Evolutionary conservation across 2,113 vertebrate species (phyloP).

Genomic region (Sigmodon hispidus): DNA sequence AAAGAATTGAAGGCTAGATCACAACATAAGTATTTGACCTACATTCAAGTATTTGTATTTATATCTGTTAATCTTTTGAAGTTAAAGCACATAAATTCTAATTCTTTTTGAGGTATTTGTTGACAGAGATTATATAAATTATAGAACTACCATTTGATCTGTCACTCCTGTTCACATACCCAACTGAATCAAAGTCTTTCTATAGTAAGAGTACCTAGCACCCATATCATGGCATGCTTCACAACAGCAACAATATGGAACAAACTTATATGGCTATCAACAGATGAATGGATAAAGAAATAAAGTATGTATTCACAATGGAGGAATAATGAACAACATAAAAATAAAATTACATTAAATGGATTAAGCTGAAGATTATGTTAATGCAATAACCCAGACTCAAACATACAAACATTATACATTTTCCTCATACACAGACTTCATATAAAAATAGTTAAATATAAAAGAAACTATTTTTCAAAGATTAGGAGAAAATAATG

Average conservation of each 20-base stretch:
- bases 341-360: neutral
- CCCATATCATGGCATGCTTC: neutral
- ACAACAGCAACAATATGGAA: neutral
- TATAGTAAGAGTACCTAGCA: neutral
- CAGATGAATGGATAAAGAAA: neutral
- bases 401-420: neutral
- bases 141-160: neutral
- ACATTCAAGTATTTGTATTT: neutral
- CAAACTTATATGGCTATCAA: neutral
- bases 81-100: neutral
- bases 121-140: neutral
- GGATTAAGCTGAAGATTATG: neutral
- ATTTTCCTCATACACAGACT: neutral
- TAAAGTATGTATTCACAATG: neutral
- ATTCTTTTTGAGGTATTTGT: neutral
- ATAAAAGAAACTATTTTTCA: neutral
- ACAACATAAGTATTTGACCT: neutral
- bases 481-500: neutral
- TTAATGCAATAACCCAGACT: neutral
- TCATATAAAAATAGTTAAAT: neutral
- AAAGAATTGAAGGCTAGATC: neutral
- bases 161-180: neutral
- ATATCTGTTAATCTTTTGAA: neutral
- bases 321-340: neutral
- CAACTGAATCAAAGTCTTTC: neutral